Conservation (phyloP, 2,113 vertebrate species). For the Acanthisitta chloris region DNA sequence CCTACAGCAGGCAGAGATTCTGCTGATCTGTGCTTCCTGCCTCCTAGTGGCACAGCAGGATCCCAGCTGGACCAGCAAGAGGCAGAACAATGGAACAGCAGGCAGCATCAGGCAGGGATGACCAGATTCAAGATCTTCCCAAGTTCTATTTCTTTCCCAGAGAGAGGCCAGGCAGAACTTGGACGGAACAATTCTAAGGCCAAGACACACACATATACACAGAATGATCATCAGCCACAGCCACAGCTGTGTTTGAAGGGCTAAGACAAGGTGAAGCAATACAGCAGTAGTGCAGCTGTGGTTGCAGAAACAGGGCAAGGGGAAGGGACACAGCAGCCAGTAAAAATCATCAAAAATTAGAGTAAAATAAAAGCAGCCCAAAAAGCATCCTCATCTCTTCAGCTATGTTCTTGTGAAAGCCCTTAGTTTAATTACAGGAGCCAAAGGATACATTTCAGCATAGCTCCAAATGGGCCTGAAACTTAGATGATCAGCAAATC, state of each 20-base stretch:
- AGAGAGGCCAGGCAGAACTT: not conserved
- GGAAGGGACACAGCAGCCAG: accelerated
- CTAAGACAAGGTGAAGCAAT: not conserved
- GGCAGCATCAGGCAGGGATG: not conserved
- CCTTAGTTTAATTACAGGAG: not conserved
- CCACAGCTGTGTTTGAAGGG: not conserved
- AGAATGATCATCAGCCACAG: not conserved
- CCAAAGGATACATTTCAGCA: not conserved
- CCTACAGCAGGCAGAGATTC: not conserved
- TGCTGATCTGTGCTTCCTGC: not conserved
- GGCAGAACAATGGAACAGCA: not conserved
- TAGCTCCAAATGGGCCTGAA: not conserved
- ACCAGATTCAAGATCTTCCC: not conserved
- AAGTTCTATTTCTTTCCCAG: not conserved
- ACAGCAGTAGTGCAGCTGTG: not conserved
- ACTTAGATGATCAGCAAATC: not conserved
- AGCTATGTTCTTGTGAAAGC: not conserved
- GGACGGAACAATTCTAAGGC: not conserved
- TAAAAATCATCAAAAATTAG: not conserved
- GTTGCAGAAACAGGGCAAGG: not conserved
- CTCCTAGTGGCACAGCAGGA: not conserved
- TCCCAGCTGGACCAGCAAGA: not conserved
- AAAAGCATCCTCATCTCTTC: not conserved
- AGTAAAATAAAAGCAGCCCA: not conserved
- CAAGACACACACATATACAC: not conserved